A percentile compares a stretch with the other conserved stretches of the same genome.
These are phyloP conservation scores for Sapajus apella DNA, from an alignment of 2,113 vertebrate species.

Conservation along the genomic window DNA sequence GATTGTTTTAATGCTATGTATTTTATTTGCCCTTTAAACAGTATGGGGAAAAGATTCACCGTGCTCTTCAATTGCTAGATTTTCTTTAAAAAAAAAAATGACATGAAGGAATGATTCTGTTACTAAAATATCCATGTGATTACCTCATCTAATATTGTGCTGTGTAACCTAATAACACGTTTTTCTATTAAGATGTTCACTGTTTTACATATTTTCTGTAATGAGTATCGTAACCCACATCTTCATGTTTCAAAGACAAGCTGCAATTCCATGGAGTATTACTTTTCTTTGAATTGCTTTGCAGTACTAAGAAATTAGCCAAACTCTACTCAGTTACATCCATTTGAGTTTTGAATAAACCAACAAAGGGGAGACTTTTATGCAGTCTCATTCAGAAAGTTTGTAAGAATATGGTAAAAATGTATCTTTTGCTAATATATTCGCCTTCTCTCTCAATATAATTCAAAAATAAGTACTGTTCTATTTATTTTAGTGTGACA, in stretches of 20 bases:
- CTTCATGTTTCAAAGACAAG: background rate
- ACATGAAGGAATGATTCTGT: background rate
- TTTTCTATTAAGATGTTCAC: slow-evolving; percentile 36
- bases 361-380: background rate
- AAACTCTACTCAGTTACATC: background rate
- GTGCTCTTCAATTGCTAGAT: background rate
- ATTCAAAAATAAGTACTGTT: slow-evolving; percentile 24
- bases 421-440: accelerated
- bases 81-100: background rate
- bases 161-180: background rate
- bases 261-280: background rate
- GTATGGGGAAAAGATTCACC: background rate
- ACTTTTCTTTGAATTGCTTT: background rate
- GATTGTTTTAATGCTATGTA: slow-evolving; percentile 37
- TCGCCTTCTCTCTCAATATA: background rate
- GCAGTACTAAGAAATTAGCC: background rate
- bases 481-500: slow-evolving; percentile 49
- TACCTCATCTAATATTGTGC: slow-evolving; percentile 14
- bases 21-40: slow-evolving; percentile 61
- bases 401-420: background rate
- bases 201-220: slow-evolving; percentile 27
- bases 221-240: background rate
- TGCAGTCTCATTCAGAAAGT: background rate
- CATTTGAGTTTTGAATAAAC: slow-evolving; percentile 20
- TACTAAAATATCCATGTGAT: slow-evolving; percentile 16